Base-by-base conservation (phyloP, 2,113 vertebrate genomes). In the Hemiprocne comata region DNA sequence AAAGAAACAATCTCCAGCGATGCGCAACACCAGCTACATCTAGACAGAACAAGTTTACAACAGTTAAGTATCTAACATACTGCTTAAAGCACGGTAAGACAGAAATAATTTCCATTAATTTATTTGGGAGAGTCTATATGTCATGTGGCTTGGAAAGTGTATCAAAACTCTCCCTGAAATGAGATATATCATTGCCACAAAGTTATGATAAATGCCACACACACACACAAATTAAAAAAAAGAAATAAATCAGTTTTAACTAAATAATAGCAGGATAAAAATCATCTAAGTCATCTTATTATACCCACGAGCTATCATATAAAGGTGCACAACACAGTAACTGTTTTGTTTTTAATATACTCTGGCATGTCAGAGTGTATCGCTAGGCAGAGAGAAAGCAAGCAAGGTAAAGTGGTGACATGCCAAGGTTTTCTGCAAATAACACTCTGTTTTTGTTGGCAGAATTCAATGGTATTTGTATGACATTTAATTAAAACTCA, bases 401-500 rank as follows among this genome's bases (percentile, higher is more conserved):
- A 94, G 46, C 28, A 58, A 92, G 34, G 58, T 65, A 74, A 83
- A 91, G 54, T 70, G 88, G 84, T 82, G 77, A 91, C 78, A 92
- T 66, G 48, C 42, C 23, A 34, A 89, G 88, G 57, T 89, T 96
- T 95, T 90, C 76, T 72, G 79, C 48, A 95, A 96, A 90, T 89
- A 95, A n/a, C 64, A 89, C 33, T 70, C 58, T 95, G 57, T 3
- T 83, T 97, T 94, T 92, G 82, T 95, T 70, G 79, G 84, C 78
- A 93, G 73, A 95, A 95, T 60, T 79, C 91, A 95, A 78, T 93
- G 81, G 82, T 95, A 93, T 97, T 97, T 96, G 61, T 92, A 71
- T 96, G 95, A 97, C 95, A 96, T 97, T 96, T 97, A 97, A 97
- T 97, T 97, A 97, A 96, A 96, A 89, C 77, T 58, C 72, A 67